A percentile compares a stretch with the other conserved stretches of the same genome.
Conservation (phyloP, 2,888 invertebrate species). For the Amphiduros pacificus region DNA sequence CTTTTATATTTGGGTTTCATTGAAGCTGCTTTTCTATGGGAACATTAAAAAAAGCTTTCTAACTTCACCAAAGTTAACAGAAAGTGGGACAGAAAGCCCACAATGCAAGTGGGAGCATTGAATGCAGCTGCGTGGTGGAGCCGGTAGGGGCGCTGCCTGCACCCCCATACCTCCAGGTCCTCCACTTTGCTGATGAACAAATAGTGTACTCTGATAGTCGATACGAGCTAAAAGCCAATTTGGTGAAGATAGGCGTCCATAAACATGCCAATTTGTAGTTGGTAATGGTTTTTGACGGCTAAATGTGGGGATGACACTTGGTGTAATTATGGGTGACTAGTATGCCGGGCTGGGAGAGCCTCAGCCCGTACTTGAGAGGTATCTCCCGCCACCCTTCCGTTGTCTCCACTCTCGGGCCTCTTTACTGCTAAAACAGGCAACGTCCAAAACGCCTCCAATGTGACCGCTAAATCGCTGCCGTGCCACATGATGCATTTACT, state of each 20-base stretch:
- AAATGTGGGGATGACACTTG: neutral
- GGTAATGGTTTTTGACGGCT: neutral
- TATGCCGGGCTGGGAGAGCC: neutral
- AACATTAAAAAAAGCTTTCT: too few relatives aligned
- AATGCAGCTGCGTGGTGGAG: neutral
- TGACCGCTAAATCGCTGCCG: neutral
- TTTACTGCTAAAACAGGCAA: neutral
- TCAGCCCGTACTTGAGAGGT: neutral
- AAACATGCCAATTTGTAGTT: neutral
- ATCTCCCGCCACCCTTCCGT: too few relatives aligned
- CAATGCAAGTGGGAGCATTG: too few relatives aligned
- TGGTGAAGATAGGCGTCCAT: neutral
- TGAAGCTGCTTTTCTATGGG: too few relatives aligned
- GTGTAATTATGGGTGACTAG: neutral
- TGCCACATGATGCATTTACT: too few relatives aligned
- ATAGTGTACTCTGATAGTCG: neutral
- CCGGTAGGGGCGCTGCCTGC: neutral
- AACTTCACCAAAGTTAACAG: too few relatives aligned
- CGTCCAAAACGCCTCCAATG: neutral
- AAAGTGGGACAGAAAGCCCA: too few relatives aligned
- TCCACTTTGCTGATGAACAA: neutral
- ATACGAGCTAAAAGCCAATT: neutral
- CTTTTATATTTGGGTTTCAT: too few relatives aligned
- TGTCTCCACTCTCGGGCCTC: neutral
- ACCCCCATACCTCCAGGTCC: neutral